Evolutionary conservation across 2,888 invertebrate genomes (phyloP).

Genomic region (Erebia epiphron): DNA sequence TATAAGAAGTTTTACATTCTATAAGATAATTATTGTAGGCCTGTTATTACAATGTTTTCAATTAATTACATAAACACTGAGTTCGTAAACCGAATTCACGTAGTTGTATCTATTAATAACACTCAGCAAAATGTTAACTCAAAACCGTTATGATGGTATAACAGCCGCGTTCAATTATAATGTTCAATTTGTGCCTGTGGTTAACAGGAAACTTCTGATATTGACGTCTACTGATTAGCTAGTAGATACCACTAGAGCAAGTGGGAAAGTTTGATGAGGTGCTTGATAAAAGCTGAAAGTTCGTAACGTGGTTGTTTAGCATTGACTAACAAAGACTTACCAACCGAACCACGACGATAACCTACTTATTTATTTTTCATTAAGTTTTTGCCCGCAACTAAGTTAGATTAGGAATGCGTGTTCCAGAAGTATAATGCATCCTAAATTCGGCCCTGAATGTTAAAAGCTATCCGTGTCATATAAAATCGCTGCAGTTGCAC

Average conservation of each 20-base stretch:
- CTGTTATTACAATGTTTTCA: neutral
- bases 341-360: too few species aligned
- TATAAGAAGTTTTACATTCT: too few species aligned
- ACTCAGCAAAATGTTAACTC: neutral
- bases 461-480: too few species aligned
- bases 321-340: too few species aligned
- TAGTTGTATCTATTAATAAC: neutral
- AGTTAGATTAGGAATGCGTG: too few species aligned
- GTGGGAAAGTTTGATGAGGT: neutral
- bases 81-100: neutral
- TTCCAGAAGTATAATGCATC: too few species aligned
- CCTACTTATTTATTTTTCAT: too few species aligned
- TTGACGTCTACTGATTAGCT: constrained; percentile 16
- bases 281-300: neutral
- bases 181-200: constrained; percentile 16
- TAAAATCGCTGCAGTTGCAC: too few species aligned
- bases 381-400: too few species aligned
- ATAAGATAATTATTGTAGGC: neutral
- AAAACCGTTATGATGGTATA: neutral
- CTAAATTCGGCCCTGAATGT: too few species aligned
- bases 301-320: too few species aligned
- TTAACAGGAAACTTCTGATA: constrained; percentile 13
- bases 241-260: neutral
- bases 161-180: constrained; percentile 11
- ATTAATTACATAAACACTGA: neutral